Base-by-base conservation (phyloP, 1,140 invertebrate genomes). In the Meloidogyne chitwoodi region DNA sequence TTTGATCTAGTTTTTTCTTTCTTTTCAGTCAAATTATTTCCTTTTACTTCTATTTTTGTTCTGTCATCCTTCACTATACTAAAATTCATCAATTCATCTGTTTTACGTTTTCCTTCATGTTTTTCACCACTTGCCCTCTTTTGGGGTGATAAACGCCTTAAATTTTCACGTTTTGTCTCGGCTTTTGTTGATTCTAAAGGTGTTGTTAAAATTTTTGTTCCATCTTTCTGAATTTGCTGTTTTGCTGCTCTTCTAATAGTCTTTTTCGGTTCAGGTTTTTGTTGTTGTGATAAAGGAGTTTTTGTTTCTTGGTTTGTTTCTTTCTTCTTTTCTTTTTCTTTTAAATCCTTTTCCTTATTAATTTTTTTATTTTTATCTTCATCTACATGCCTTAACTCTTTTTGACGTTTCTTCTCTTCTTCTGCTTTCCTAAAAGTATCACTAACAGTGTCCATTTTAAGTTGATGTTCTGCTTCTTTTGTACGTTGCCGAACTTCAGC, bases 401-500 rank as follows among this genome's bases (percentile, higher is more conserved):
- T 62, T 31, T 61, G 68, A 12, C 77, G 74, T 27, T 70, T 62
- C 44, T 80, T 80, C 78, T 78, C 77, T 16, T 61, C 34, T 22
- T 78, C 77, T 14, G 77, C 77, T 26, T 70, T 34, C 6, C 38
- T 79, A 31, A 76, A 76, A 76, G 72, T 38, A 44, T 26, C 41
- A 14, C 38, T 31, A n/a, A 48, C 62, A 69, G 79, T 76, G 34
- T 76, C 80, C 48, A 81, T n/a, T 16, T 76, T 26, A 19, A 31
- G 44, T 62, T 69, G 31, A 63, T 81, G 80, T 29, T 79, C 31
- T 8, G 19, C 71, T 34, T 81, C 80, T 62, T 56, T 81, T 26
- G 69, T 27, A 27, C 67, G 73, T 22, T 84, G 69, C 14, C 84
- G 84, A 11, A 41, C 73, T 29, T 82, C 82, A 64, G 77, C 78